Percentiles rank a stretch among this genome's conserved stretches.
These are phyloP conservation scores for Cariama cristata DNA, from an alignment of 2,113 vertebrate species.

Conservation along the genomic window DNA sequence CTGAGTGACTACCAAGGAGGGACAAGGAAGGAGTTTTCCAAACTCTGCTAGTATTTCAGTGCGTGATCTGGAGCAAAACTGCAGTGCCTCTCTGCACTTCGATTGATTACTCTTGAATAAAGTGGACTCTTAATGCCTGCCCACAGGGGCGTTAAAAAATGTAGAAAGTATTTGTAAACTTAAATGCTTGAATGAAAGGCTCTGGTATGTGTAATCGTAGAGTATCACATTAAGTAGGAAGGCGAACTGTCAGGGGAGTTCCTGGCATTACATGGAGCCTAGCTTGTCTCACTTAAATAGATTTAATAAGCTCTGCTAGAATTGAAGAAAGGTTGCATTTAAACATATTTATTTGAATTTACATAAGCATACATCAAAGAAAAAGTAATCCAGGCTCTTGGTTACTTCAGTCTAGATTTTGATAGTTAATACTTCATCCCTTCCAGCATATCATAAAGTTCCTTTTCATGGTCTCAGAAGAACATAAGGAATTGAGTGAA, in stretches of 20 bases:
- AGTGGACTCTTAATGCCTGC: slow-evolving; percentile 29
- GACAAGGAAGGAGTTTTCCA: background rate
- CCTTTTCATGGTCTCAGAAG: slow-evolving; percentile 16
- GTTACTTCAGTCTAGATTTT: slow-evolving; percentile 38
- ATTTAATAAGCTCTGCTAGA: slow-evolving; percentile 49
- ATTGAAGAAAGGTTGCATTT: slow-evolving; percentile 58
- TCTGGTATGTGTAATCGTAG: slow-evolving; percentile 56
- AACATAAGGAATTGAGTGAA: background rate
- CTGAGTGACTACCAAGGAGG: background rate
- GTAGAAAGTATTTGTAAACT: slow-evolving; percentile 55
- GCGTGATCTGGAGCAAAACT: slow-evolving; percentile 24
- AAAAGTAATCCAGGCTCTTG: slow-evolving; percentile 6
- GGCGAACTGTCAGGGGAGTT: slow-evolving; percentile 50
- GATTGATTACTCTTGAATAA: slow-evolving; percentile 26
- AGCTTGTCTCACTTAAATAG: slow-evolving; percentile 38
- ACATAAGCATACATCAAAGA: slow-evolving; percentile 51
- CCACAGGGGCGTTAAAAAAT: slow-evolving; percentile 48
- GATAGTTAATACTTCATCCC: slow-evolving; percentile 46
- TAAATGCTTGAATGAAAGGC: slow-evolving; percentile 53
- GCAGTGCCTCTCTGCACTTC: background rate
- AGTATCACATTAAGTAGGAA: slow-evolving; percentile 49
- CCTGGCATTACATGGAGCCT: slow-evolving; percentile 10
- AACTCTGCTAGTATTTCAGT: slow-evolving; percentile 29
- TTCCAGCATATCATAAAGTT: slow-evolving; percentile 45
- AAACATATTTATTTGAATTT: slow-evolving; percentile 49